Conservation (phyloP, 2,113 vertebrate genomes). For the Psettodes erumei region DNA sequence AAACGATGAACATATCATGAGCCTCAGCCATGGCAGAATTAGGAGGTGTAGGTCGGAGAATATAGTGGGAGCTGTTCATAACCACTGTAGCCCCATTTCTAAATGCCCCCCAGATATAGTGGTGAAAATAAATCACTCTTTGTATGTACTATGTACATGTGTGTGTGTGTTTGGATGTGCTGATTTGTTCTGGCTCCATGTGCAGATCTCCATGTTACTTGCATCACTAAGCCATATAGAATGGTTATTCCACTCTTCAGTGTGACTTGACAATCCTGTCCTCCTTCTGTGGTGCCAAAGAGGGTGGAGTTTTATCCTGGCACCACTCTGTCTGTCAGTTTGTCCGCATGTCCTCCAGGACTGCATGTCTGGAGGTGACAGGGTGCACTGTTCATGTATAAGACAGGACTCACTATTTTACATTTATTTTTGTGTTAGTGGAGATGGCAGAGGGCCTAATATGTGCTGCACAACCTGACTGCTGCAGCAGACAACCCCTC, state of each 20-base stretch:
- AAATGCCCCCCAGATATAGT: constrained; percentile 7
- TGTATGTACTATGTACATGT: too few species aligned
- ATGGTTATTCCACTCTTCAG: constrained; percentile 27
- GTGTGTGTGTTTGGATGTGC: constrained; percentile 2
- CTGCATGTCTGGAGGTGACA: constrained; percentile 35
- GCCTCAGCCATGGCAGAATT: background rate
- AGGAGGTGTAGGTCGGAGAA: background rate
- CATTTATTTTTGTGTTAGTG: constrained; percentile 37
- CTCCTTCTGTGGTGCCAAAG: constrained; percentile 36
- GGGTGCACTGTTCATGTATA: constrained; percentile 23
- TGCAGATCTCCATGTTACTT: constrained; percentile 29
- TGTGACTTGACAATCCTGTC: constrained; percentile 44
- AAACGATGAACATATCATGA: too few species aligned
- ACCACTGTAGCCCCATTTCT: background rate
- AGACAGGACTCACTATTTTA: constrained; percentile 39
- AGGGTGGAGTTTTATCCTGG: constrained; percentile 48
- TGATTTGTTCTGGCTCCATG: constrained; percentile 35
- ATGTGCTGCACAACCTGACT: constrained; percentile 19
- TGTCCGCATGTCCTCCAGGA: constrained; percentile 47
- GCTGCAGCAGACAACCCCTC: background rate
- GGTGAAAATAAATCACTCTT: constrained; percentile 1
- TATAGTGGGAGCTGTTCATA: background rate
- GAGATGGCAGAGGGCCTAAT: constrained; percentile 12
- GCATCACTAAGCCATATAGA: constrained; percentile 1
- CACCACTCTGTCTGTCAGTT: constrained; percentile 63